A percentile compares a stretch with the other conserved stretches of the same genome.
Evolutionary conservation across 2,888 invertebrate genomes (phyloP).

Genomic region (Frankliniella intonsa): DNA sequence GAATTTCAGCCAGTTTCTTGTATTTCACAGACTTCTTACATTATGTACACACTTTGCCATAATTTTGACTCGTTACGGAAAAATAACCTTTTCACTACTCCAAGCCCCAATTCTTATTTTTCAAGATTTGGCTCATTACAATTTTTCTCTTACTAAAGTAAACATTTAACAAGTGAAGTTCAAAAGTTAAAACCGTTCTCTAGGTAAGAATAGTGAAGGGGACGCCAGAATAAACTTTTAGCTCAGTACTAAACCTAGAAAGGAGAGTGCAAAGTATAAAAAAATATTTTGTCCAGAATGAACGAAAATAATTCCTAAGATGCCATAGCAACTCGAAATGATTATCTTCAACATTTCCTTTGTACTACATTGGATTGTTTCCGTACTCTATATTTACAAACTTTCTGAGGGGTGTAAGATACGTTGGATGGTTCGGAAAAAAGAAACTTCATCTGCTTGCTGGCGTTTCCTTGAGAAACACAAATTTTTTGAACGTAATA

Average conservation of each 20-base stretch:
- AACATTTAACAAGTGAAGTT: background rate
- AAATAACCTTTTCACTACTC: background rate
- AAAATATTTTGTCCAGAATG: conserved; percentile 6
- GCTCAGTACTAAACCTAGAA: background rate
- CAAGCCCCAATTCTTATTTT: background rate
- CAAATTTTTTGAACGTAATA: background rate
- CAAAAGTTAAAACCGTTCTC: too few species aligned
- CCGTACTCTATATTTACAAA: conserved; percentile 12
- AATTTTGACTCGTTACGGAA: background rate
- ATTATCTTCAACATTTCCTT: background rate
- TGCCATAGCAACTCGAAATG: background rate
- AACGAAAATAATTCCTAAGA: conserved; percentile 21
- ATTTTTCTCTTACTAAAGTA: background rate
- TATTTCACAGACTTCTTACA: conserved; percentile 23
- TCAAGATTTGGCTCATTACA: background rate
- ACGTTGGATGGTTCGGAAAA: background rate
- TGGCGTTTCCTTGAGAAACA: background rate
- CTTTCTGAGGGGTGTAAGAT: background rate
- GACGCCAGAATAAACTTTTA: background rate
- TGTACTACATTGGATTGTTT: conserved; percentile 5
- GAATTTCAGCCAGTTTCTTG: conserved; percentile 15
- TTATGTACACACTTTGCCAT: background rate
- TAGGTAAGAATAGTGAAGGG: background rate
- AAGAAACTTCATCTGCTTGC: too few species aligned
- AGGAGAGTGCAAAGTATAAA: conserved; percentile 6